These are phyloP conservation scores for Neosilurus hyrtlii DNA, from an alignment of 2,797 vertebrate species.

Conservation along the genomic window DNA sequence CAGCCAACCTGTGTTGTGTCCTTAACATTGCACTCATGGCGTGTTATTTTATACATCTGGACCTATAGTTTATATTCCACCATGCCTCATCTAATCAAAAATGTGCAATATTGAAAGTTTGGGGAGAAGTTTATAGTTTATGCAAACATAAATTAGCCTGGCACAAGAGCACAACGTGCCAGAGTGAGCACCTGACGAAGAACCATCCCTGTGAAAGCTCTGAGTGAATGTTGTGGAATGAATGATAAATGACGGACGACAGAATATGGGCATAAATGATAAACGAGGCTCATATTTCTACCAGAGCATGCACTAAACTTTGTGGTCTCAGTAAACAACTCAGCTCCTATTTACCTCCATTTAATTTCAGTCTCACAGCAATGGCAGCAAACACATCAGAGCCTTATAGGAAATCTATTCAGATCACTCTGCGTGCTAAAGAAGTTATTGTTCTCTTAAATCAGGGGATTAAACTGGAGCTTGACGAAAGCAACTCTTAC, in stretches of 20 bases:
- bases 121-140: background rate
- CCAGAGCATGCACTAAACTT: background rate
- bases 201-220: background rate
- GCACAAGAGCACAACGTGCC: background rate
- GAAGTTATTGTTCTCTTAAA: background rate
- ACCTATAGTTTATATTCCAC: background rate
- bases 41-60: background rate
- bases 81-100: background rate
- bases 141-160: background rate
- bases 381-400: background rate
- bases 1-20: background rate
- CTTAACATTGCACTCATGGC: background rate
- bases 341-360: background rate
- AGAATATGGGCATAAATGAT: slow-evolving; percentile 20
- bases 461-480: background rate
- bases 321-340: slow-evolving; percentile 21
- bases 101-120: background rate
- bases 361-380: slow-evolving; percentile 13
- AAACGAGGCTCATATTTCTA: slow-evolving; percentile 25
- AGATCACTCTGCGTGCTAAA: background rate
- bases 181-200: background rate
- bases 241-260: slow-evolving; percentile 18
- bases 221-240: background rate
- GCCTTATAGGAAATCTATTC: slow-evolving; percentile 22
- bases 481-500: background rate